Evolutionary conservation across 2,113 vertebrate species (phyloP).

Genomic region (Mobula hypostoma): DNA sequence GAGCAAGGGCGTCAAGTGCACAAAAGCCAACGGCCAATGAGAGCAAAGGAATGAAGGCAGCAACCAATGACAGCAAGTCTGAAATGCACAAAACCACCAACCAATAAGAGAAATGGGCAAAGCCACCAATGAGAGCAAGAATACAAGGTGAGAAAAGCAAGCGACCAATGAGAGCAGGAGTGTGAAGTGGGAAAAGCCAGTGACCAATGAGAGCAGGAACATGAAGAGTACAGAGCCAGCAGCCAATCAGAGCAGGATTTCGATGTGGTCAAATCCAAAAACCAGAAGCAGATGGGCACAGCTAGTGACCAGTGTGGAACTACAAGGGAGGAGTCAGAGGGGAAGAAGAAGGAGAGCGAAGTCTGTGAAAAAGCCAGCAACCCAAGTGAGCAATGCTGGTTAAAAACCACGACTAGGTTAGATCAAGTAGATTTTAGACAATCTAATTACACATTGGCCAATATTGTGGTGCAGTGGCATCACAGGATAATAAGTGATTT

Average conservation of each 20-base stretch:
- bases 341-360: neutral
- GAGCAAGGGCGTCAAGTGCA: neutral
- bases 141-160: neutral
- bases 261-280: no score
- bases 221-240: neutral
- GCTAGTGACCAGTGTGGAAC: neutral
- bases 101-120: neutral
- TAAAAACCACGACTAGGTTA: neutral
- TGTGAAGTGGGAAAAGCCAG: neutral
- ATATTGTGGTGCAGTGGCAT: neutral
- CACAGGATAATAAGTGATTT: neutral
- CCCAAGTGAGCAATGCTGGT: neutral
- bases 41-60: neutral
- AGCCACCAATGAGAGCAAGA: neutral
- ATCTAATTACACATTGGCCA: neutral
- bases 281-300: no score
- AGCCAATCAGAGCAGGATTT: no score
- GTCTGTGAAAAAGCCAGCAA: neutral
- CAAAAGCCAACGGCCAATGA: neutral
- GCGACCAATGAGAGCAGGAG: neutral
- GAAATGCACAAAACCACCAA: neutral
- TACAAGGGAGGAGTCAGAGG: neutral
- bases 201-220: neutral
- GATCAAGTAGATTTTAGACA: neutral
- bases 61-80: neutral